Evolutionary conservation across 30 jellyfish, hydroid and myxozoan species (phyloP), one percentile per base, ranked within the genome.

Genomic region (Aurelia sp.): DNA sequence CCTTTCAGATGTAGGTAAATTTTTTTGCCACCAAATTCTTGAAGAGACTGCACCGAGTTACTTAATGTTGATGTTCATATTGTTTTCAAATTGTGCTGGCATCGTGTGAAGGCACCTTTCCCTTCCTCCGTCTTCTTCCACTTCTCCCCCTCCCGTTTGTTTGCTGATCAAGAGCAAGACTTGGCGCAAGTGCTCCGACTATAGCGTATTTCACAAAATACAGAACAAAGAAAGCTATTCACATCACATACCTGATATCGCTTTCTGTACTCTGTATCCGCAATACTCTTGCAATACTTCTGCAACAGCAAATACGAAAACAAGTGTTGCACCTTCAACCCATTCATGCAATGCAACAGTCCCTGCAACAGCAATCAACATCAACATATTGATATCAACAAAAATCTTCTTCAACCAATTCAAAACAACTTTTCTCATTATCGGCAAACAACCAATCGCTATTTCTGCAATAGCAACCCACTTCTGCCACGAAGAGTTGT

Each of bases 351-450:
- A 68, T 6, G 87, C 92, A 33, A 91, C 63, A 18, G 97, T 91
- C 53, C 97, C 97, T n/a, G 59, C 80, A 6, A 84, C 97, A n/a
- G 97, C 96, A 19, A 91, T 71, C 80, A 91, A 50, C 97, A 91
- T 91, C 78, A 91, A 72, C 80, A 91, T 68, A 66, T 91, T 91
- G 41, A 91, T 87, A 78, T 83, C 90, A 50, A 80, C 75, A 22
- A 84, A 84, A 9, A 77, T 67, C 72, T 78, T 84, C 89, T 87
- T 91, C 82, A 62, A 48, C 85, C 85, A 76, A 71, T 80, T 84
- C 69, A 91, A 40, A 2, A 69, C 76, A 10, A 81, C 66, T 68
- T 91, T 91, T 65, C 92, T 33, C 44, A 91, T 20, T 47, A 91
- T 72, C 33, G 97, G 96, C 59, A 85, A 13, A 9, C 87, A 88